Evolutionary conservation across 2,113 vertebrate genomes (phyloP).

Genomic region (Cottus gobio): DNA sequence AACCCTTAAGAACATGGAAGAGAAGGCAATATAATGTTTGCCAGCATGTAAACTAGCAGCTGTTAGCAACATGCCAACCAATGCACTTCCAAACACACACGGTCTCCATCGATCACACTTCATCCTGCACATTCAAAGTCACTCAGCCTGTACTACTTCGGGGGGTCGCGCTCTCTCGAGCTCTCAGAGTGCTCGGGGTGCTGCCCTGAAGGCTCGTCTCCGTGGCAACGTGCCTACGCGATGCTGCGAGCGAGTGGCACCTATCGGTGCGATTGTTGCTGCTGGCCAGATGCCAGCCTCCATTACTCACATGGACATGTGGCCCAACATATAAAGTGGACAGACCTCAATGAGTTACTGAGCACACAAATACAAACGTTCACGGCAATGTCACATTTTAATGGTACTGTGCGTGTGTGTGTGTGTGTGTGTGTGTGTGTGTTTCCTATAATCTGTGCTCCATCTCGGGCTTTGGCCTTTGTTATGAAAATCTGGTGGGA

Average conservation of each 20-base stretch:
- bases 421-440: conserved; percentile 1
- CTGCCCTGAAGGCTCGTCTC: conserved; percentile 14
- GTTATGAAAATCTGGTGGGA: conserved; percentile 63
- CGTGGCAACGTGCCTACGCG: background rate
- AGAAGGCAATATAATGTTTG: background rate
- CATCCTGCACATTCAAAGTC: conserved; percentile 14
- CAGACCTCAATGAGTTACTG: background rate
- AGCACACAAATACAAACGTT: background rate
- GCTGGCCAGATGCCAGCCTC: conserved; percentile 49
- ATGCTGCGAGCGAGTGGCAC: background rate
- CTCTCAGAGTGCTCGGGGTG: background rate
- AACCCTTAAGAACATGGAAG: background rate
- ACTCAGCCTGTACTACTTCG: background rate
- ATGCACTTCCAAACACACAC: conserved; percentile 30
- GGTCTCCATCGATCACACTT: conserved; percentile 33
- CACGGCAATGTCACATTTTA: background rate
- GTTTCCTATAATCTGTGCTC: conserved; percentile 57
- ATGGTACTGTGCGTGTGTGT: background rate
- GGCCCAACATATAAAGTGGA: conserved; percentile 10
- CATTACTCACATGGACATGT: conserved; percentile 40
- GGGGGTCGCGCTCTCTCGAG: background rate
- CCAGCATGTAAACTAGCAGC: conserved; percentile 39
- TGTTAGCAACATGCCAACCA: conserved; percentile 14
- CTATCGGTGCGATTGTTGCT: background rate
- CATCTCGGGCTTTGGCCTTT: conserved; percentile 52